These are phyloP conservation scores for Hybos culiciformis DNA, from an alignment of 2,888 invertebrate genomes.

Conservation along the genomic window DNA sequence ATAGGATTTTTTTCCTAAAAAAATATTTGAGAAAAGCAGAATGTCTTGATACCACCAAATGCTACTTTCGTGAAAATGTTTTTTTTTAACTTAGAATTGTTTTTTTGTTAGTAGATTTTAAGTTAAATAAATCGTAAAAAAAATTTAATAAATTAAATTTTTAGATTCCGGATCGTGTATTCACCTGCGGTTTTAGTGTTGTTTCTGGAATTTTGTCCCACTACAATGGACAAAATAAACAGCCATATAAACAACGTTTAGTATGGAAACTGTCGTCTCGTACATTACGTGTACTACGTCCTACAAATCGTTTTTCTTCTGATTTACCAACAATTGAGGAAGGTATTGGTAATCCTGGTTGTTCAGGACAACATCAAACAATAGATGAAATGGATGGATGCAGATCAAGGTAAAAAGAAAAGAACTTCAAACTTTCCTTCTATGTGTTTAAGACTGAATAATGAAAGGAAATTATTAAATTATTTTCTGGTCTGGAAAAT, in stretches of 20 bases:
- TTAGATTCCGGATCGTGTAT: constrained; percentile 54
- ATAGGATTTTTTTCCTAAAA: too few species aligned
- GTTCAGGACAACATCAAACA: constrained; percentile 4
- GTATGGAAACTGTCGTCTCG: constrained; percentile 65
- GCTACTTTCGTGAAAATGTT: too few species aligned
- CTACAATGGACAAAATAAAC: constrained; percentile 57
- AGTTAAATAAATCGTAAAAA: background rate
- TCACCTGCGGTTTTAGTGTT: constrained; percentile 45
- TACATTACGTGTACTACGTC: constrained; percentile 52
- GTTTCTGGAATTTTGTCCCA: constrained; percentile 51
- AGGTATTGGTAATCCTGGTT: constrained; percentile 39
- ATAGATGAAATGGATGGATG: constrained; percentile 29
- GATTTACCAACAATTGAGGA: constrained; percentile 63
- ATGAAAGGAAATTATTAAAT: background rate
- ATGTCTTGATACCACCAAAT: too few species aligned
- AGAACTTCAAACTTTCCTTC: background rate
- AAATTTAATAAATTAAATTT: too few species aligned
- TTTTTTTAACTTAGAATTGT: background rate
- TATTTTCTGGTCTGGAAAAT: background rate
- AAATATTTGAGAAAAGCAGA: too few species aligned
- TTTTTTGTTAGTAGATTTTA: too few species aligned
- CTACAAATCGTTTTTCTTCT: constrained; percentile 58
- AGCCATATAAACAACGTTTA: constrained; percentile 55
- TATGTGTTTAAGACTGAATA: background rate
- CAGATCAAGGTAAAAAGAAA: constrained; percentile 26